These are phyloP conservation scores for Villa cingulata DNA, from an alignment of 2,888 invertebrate species.

Conservation along the genomic window DNA sequence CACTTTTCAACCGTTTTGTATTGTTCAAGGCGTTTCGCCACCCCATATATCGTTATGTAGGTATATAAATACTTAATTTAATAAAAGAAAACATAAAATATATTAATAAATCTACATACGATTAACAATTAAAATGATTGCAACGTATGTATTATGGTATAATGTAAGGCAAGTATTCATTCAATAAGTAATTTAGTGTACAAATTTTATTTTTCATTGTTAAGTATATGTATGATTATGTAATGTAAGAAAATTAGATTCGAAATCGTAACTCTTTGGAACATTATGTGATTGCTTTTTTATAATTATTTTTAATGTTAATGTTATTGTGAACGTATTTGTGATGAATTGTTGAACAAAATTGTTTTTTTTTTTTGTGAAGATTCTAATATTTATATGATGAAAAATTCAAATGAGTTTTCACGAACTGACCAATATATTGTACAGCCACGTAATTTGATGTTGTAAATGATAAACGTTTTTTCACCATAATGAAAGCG, in stretches of 20 bases:
- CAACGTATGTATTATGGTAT: neutral
- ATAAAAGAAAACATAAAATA: neutral
- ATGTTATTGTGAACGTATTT: too few species aligned
- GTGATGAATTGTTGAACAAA: neutral
- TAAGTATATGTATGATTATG: too few species aligned
- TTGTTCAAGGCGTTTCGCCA: neutral
- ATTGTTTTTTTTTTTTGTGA: neutral
- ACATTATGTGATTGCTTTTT: neutral
- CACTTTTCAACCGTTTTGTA: neutral
- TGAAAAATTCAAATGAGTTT: constrained; percentile 44
- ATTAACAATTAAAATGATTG: neutral
- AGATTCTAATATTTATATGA: constrained; percentile 19
- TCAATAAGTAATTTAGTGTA: too few species aligned
- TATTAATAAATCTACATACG: neutral
- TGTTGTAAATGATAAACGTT: constrained; percentile 43
- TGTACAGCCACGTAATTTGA: constrained; percentile 53
- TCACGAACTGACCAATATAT: constrained; percentile 55
- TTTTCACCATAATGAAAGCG: constrained; percentile 57
- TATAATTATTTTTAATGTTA: neutral
- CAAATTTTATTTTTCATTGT: too few species aligned
- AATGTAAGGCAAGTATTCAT: too few species aligned
- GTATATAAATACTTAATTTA: neutral
- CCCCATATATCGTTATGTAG: too few species aligned
- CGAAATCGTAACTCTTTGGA: neutral
- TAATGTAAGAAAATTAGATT: neutral